phyloP scores from a whole-genome alignment of 2,113 vertebrate genomes.

The Sminthopsis crassicaudata region DNA sequence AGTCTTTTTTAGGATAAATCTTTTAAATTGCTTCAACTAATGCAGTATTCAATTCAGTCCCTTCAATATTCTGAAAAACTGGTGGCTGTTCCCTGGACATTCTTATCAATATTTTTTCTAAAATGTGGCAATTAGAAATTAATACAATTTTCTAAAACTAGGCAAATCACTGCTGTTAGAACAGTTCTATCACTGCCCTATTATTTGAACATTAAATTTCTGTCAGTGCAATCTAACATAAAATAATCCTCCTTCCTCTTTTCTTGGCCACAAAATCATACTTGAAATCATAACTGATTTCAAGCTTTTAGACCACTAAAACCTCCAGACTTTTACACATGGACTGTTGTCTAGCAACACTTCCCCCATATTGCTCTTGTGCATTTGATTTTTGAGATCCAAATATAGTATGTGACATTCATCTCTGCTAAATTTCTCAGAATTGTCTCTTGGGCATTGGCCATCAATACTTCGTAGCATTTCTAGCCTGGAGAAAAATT shows the following conservation, averaged over 20 bases:
- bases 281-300: not conserved
- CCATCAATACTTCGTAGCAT: not conserved
- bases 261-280: not conserved
- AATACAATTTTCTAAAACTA: not conserved
- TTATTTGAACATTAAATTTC: not conserved
- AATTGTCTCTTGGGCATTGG: not conserved
- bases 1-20: not conserved
- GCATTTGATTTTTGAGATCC: not conserved
- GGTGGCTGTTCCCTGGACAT: not conserved
- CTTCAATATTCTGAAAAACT: not conserved
- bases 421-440: not conserved
- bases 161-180: not conserved
- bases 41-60: not conserved
- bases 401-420: constrained; percentile 1
- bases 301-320: not conserved
- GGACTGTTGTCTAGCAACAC: not conserved
- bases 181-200: not conserved
- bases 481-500: not conserved
- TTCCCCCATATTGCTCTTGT: not conserved
- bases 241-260: not conserved
- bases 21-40: not conserved
- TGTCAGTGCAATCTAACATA: not conserved
- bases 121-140: not conserved
- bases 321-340: not conserved
- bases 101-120: not conserved